Evolutionary conservation across 2,797 vertebrate species (phyloP).

Genomic region (Myioborus miniatus): DNA sequence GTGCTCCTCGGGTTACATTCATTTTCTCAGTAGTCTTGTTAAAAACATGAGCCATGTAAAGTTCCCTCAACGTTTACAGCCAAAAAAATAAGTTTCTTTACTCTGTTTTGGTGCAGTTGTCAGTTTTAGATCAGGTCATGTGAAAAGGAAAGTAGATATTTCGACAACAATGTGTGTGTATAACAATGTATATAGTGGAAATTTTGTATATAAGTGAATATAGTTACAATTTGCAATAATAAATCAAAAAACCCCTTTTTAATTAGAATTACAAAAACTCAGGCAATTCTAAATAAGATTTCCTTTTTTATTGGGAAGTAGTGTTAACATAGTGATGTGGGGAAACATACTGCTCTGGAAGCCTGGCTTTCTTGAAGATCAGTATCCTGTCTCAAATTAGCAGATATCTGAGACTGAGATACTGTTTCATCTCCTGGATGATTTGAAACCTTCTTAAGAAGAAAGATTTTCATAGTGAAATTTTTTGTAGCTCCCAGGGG

Average conservation of each 20-base stretch:
- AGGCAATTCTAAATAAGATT: background rate
- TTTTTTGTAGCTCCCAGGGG: background rate
- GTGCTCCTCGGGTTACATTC: background rate
- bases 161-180: background rate
- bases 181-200: background rate
- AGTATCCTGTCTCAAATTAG: background rate
- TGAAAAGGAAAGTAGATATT: background rate
- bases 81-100: background rate
- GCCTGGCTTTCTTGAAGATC: background rate
- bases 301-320: background rate
- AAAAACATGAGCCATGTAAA: background rate
- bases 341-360: background rate
- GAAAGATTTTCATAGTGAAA: background rate
- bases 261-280: background rate
- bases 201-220: background rate
- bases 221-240: background rate
- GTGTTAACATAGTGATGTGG: background rate
- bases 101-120: background rate
- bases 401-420: background rate
- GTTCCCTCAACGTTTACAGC: background rate
- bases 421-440: background rate
- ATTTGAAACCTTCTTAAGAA: background rate
- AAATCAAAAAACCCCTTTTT: background rate
- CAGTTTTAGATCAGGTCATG: background rate
- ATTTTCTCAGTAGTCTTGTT: constrained; percentile 28